A percentile compares a stretch with the other conserved stretches of the same genome.
Evolutionary conservation across 2,888 invertebrate genomes (phyloP).

Genomic region (Parelbella ahira): DNA sequence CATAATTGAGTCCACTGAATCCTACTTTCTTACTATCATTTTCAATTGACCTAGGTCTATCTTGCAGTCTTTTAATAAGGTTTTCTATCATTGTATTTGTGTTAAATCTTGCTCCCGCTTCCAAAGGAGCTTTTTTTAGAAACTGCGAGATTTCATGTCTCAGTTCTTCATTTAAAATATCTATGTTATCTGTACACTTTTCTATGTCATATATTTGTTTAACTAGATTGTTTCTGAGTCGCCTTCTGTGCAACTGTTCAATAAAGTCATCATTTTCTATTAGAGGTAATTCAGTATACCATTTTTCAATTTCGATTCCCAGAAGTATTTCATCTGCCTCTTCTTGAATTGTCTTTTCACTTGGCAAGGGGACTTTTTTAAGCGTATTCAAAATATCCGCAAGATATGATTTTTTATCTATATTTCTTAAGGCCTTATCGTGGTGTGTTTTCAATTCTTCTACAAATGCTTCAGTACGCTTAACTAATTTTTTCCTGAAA

Average conservation of each 20-base stretch:
- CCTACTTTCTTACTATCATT: constrained; percentile 21
- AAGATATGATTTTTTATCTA: constrained; percentile 36
- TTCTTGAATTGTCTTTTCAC: constrained; percentile 41
- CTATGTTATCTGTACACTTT: constrained; percentile 30
- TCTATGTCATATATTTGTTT: constrained; percentile 48
- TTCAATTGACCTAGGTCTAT: constrained; percentile 26
- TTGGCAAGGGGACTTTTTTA: constrained; percentile 50
- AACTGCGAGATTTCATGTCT: constrained; percentile 43
- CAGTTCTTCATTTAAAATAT: constrained; percentile 35
- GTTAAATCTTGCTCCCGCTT: constrained; percentile 36
- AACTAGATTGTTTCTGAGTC: constrained; percentile 43
- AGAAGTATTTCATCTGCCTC: constrained; percentile 55
- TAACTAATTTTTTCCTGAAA: constrained; percentile 46
- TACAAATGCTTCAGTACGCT: constrained; percentile 40
- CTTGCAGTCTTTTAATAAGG: constrained; percentile 39
- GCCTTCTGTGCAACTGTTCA: constrained; percentile 38
- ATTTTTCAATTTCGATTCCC: constrained; percentile 52
- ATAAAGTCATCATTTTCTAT: constrained; percentile 31
- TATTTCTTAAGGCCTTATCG: constrained; percentile 36
- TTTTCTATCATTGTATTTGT: constrained; percentile 44
- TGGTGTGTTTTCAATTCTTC: constrained; percentile 41
- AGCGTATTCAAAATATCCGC: constrained; percentile 45
- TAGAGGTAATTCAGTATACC: constrained; percentile 53
- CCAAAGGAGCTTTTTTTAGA: constrained; percentile 37
- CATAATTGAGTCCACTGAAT: constrained; percentile 31